A percentile compares a stretch with the other conserved stretches of the same genome.
phyloP scores from a whole-genome alignment of 2,888 invertebrate genomes.

The Harmothoe impar region DNA sequence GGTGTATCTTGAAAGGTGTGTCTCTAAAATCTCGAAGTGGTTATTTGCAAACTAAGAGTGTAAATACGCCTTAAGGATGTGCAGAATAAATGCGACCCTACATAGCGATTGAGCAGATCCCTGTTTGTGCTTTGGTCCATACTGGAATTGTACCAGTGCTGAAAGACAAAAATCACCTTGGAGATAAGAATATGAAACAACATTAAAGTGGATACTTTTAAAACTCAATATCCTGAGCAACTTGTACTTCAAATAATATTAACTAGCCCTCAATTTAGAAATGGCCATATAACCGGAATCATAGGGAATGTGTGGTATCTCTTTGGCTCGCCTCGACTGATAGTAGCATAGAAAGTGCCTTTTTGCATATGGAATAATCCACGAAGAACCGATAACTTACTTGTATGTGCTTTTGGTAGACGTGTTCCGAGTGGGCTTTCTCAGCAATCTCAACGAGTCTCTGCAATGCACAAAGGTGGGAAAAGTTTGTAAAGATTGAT shows the following conservation, averaged over 20 bases:
- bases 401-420: conserved; percentile 43
- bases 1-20: too few relatives aligned
- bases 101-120: conserved; percentile 45
- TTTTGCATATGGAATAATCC: too few relatives aligned
- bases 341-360: too few relatives aligned
- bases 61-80: neutral
- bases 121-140: conserved; percentile 25
- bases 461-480: conserved; percentile 49
- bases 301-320: too few relatives aligned
- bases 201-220: too few relatives aligned
- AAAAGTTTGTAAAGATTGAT: conserved; percentile 6
- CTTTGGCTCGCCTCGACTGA: too few relatives aligned
- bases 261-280: too few relatives aligned
- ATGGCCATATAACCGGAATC: too few relatives aligned
- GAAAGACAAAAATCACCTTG: neutral
- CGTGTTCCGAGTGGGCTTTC: conserved; percentile 64
- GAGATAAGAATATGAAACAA: neutral
- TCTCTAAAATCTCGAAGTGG: too few relatives aligned
- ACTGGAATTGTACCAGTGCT: conserved; percentile 34
- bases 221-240: too few relatives aligned
- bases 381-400: conserved; percentile 33
- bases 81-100: neutral
- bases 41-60: neutral
- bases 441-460: conserved; percentile 66
- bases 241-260: too few relatives aligned